A percentile compares a stretch with the other conserved stretches of the same genome.
Evolutionary conservation across 2,888 invertebrate species (phyloP).

Genomic region (Prosopocoilus inquinatus): DNA sequence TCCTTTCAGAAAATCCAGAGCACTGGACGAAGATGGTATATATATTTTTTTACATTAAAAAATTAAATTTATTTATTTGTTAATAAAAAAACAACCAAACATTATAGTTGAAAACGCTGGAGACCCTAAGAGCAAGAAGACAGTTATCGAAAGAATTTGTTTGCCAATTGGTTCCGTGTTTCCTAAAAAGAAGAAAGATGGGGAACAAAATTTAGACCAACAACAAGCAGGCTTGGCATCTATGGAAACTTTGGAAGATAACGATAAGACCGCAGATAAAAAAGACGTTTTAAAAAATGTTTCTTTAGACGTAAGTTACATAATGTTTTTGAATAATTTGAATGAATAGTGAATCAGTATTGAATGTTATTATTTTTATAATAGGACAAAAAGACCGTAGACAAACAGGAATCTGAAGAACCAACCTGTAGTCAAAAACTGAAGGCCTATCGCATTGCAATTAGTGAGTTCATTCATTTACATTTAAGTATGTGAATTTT

Average conservation of each 20-base stretch:
- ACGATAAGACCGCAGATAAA: conserved; percentile 62
- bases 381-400: conserved; percentile 56
- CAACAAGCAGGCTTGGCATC: conserved; percentile 71
- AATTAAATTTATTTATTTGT: neutral
- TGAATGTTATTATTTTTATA: conserved; percentile 2
- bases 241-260: conserved; percentile 79
- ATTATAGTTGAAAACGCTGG: conserved; percentile 34
- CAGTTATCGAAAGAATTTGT: conserved; percentile 60
- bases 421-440: conserved; percentile 60
- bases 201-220: conserved; percentile 43
- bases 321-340: neutral
- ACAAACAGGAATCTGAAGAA: conserved; percentile 52
- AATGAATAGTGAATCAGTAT: neutral
- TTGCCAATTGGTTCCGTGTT: conserved; percentile 60
- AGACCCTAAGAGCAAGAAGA: conserved; percentile 49
- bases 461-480: conserved; percentile 51
- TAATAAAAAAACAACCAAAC: neutral
- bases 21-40: conserved; percentile 34
- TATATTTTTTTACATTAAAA: neutral
- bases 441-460: conserved; percentile 65
- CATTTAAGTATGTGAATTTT: no score
- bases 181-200: conserved; percentile 51
- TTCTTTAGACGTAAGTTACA: conserved; percentile 55
- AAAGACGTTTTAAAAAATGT: conserved; percentile 73
- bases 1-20: conserved; percentile 57